A percentile compares a stretch with the other conserved stretches of the same genome.
Evolutionary conservation across 2,113 vertebrate genomes (phyloP).

Genomic region (Nyctereutes procyonoides): DNA sequence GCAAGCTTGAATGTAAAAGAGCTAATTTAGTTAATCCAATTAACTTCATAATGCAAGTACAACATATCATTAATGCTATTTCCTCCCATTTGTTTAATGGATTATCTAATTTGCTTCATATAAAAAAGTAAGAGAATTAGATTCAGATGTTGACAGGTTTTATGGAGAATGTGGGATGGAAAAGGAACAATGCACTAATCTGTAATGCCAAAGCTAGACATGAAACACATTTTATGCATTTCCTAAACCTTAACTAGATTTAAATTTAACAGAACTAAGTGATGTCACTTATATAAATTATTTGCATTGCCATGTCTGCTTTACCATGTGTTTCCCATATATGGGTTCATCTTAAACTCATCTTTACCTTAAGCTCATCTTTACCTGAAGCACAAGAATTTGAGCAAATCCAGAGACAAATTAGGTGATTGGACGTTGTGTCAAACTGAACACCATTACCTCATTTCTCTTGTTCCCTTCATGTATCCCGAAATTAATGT

Average conservation of each 20-base stretch:
- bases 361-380: not conserved
- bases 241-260: not conserved
- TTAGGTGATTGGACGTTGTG: not conserved
- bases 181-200: not conserved
- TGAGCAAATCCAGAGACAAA: not conserved
- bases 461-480: not conserved
- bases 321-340: not conserved
- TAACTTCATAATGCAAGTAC: conserved; percentile 62
- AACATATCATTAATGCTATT: conserved; percentile 55
- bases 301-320: not conserved
- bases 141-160: conserved; percentile 55
- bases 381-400: not conserved
- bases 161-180: not conserved
- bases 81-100: conserved; percentile 69
- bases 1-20: conserved; percentile 59
- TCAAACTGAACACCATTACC: not conserved
- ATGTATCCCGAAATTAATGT: not conserved
- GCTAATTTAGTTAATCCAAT: conserved; percentile 69
- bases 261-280: not conserved
- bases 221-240: not conserved
- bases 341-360: not conserved
- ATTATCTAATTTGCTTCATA: conserved; percentile 61
- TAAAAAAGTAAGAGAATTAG: conserved; percentile 60
- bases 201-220: not conserved
- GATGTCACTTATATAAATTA: not conserved